A percentile compares a stretch with the other conserved stretches of the same genome.
phyloP scores from a whole-genome alignment of 1,140 invertebrate species.

The Ericerus pela region DNA sequence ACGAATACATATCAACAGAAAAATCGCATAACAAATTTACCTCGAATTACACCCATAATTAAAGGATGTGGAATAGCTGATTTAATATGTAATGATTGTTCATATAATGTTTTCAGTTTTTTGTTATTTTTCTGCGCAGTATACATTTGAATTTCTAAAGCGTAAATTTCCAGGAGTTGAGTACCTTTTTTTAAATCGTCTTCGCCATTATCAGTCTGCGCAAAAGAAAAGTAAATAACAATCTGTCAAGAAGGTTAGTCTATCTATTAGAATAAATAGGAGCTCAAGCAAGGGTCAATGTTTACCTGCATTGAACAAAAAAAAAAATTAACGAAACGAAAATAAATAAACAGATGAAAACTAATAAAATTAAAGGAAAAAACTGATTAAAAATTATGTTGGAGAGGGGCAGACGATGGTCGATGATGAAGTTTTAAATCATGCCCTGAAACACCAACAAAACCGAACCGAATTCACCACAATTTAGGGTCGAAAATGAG shows the following conservation, averaged over 20 bases:
- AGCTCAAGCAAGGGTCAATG: no score
- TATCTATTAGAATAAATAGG: no score
- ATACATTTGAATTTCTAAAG: conserved; percentile 99
- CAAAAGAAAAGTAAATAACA: conserved; percentile 23
- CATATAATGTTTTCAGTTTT: conserved; percentile 93
- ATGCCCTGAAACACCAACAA: no score
- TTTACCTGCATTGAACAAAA: no score
- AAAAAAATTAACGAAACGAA: no score
- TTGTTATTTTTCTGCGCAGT: conserved; percentile 99
- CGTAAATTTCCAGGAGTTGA: conserved; percentile 95
- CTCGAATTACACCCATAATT: conserved; percentile 98
- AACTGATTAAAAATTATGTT: no score
- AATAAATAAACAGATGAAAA: no score
- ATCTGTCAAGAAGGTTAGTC: neutral
- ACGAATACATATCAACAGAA: neutral
- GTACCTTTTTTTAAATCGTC: conserved; percentile 98
- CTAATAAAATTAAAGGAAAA: no score
- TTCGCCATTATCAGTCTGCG: conserved; percentile 97
- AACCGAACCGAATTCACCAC: no score
- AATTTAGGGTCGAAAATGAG: no score
- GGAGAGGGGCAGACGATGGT: no score
- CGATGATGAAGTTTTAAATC: no score
- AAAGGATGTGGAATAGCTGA: conserved; percentile 98
- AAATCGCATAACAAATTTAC: conserved; percentile 34
- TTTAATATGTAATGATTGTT: conserved; percentile 96